Base-by-base conservation (phyloP, 2,888 invertebrate genomes). In the Tigriopus californicus region DNA sequence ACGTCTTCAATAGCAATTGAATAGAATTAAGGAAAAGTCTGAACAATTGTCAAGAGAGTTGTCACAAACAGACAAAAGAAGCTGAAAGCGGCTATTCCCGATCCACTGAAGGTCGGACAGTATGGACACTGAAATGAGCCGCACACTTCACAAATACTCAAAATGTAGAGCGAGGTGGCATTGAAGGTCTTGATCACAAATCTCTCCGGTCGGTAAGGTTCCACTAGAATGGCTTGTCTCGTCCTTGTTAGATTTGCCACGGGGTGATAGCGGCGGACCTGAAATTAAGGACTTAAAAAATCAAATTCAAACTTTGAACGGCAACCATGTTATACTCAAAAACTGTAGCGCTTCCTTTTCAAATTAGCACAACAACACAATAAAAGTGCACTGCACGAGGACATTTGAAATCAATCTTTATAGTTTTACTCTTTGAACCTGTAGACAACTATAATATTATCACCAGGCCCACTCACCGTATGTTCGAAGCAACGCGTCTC, bases 231-330 rank as follows among this genome's bases (percentile, higher is more conserved):
- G 56, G 76, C 74, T 61, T 72, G 70, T 61, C 76, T 71, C 62
- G 73, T 72, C 15, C 72, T 69, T 5, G 77, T 75, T 64, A 74
- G 69, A 66, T 78, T 78, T 24, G 77, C 77, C 1, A 76, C 75
- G 62, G 61, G 42, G 40, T 44, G 57, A 20, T 53, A 52, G n/a
- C 54, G 33, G 1, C 54, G 33, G 15, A 54, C 54, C 54, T 54
- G 22, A 1, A 41, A 11, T n/a, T 11, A 18, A 40, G n/a, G 15
- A 33, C n/a, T n/a, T n/a, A n/a, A n/a, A n/a, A n/a, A n/a, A n/a
- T n/a, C n/a, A n/a, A 44, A 1, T 33, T 33, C 4, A 33, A 33
- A 33, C 33, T 33, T 33, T 33, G n/a, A n/a, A n/a, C n/a, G n/a
- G n/a, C n/a, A n/a, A n/a, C n/a, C n/a, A n/a, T n/a, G n/a, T n/a